Evolutionary conservation across 2,797 vertebrate species (phyloP), one percentile per base, ranked within the genome.

Genomic region (Numenius phaeopus): DNA sequence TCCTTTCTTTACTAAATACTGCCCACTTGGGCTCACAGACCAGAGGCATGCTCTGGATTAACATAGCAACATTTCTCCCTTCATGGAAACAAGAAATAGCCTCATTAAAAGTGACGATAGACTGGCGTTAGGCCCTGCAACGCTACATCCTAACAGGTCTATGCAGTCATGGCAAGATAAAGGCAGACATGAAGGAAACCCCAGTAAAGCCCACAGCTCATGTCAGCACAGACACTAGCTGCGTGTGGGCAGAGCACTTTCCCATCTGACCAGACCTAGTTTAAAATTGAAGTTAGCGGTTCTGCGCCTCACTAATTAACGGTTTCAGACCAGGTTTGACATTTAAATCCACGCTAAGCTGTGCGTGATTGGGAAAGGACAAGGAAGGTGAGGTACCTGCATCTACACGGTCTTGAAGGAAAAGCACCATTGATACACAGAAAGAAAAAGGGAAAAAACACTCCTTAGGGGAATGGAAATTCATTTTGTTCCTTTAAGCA

Each of bases 201-300:
- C 5, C 37, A 26, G 26, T 5, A 29, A 52, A 77, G 50, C 18
- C 24, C 52, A 47, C 39, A 59, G 40, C 59, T 71, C 30, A 23
- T 10, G 30, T 42, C 52, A 47, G 72, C 59, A 66, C 4, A 19
- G 23, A 18, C 78, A 69, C 37, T 23, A 8, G 14, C 40, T 84
- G 73, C 0, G 2, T 6, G 2, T 23, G 8, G 29, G n/a, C 47
- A 62, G 19, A 29, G n/a, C 2, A 2, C 32, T 17, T 52, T 54
- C 58, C 32, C 46, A 59, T 24, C 40, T 52, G 17, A 49, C 26
- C 40, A 61, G 19, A 42, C 24, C 23, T 26, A 30, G 59, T 49
- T 58, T 50, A 76, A 67, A 30, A 57, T 34, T 11, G 5, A 47
- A 42, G 11, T 46, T 19, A 40, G 16, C 2, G 0, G 8, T 47